A percentile compares a stretch with the other conserved stretches of the same genome.
Conservation (phyloP, 2,113 vertebrate species). For the Labeo catla region DNA sequence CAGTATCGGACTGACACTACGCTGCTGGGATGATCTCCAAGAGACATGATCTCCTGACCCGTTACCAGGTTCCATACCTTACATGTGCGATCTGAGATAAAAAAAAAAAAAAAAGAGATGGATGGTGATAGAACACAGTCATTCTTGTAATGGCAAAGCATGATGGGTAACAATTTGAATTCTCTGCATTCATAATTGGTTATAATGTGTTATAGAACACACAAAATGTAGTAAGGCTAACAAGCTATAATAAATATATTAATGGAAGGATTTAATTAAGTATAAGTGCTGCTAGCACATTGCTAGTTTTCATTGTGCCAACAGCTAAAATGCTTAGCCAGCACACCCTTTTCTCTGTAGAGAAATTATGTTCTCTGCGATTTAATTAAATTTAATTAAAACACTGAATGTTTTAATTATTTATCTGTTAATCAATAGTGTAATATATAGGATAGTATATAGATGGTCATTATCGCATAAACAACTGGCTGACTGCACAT, state of each 20-base stretch:
- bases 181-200: neutral
- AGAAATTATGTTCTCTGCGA: too few relatives aligned
- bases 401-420: too few relatives aligned
- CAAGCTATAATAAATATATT: neutral
- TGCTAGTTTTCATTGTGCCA: neutral
- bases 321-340: too few relatives aligned
- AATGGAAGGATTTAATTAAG: neutral
- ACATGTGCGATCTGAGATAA: slow-evolving; percentile 89
- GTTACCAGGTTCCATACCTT: slow-evolving; percentile 99
- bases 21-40: slow-evolving; percentile 84
- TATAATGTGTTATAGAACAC: neutral
- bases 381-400: too few relatives aligned
- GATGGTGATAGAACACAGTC: neutral
- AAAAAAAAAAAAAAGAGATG: slow-evolving; percentile 3
- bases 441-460: neutral
- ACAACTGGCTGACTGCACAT: neutral
- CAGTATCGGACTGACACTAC: slow-evolving; percentile 90
- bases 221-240: neutral
- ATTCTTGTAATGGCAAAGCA: neutral
- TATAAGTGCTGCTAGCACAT: neutral
- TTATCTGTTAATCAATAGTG: neutral
- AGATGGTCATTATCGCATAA: neutral
- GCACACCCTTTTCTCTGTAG: too few relatives aligned
- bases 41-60: slow-evolving; percentile 98
- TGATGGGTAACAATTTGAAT: neutral